These are phyloP conservation scores for Pentamera pediparva DNA, from an alignment of 53 echinoderm and acorn worm species.

Conservation along the genomic window DNA sequence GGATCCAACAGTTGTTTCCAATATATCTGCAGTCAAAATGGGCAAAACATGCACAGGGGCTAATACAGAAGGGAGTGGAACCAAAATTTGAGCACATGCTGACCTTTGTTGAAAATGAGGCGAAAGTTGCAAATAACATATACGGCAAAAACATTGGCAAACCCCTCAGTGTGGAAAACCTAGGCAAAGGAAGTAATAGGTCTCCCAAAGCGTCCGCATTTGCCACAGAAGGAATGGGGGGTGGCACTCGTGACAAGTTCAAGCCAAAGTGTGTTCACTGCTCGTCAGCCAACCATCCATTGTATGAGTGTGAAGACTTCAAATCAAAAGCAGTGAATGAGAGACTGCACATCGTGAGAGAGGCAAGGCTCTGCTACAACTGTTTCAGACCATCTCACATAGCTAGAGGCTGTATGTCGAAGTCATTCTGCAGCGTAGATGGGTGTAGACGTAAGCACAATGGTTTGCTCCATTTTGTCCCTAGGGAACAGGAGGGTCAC, in stretches of 20 bases:
- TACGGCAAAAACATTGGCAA: slow-evolving; percentile 31
- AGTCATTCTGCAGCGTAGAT: background rate
- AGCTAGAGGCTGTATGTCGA: background rate
- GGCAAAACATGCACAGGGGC: slow-evolving; percentile 4
- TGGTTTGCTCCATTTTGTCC: background rate
- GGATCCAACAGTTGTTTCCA: background rate
- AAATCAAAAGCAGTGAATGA: background rate
- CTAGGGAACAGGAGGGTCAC: background rate
- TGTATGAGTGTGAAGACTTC: background rate
- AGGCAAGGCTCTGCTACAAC: background rate
- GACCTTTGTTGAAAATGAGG: slow-evolving; percentile 25
- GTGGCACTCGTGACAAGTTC: too few relatives aligned
- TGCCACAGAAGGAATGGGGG: background rate
- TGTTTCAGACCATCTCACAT: slow-evolving; percentile 14
- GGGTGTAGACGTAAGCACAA: slow-evolving; percentile 7
- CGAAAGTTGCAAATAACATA: slow-evolving; percentile 32
- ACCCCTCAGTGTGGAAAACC: background rate
- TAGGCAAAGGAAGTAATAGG: background rate
- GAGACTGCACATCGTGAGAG: background rate
- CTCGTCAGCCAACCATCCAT: background rate
- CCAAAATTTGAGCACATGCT: slow-evolving; percentile 31
- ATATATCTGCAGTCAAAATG: background rate
- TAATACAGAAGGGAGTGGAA: background rate
- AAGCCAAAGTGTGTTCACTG: background rate
- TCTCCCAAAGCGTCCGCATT: background rate